Conservation (phyloP, 1,140 invertebrate species). For the Bombus consobrinus region DNA sequence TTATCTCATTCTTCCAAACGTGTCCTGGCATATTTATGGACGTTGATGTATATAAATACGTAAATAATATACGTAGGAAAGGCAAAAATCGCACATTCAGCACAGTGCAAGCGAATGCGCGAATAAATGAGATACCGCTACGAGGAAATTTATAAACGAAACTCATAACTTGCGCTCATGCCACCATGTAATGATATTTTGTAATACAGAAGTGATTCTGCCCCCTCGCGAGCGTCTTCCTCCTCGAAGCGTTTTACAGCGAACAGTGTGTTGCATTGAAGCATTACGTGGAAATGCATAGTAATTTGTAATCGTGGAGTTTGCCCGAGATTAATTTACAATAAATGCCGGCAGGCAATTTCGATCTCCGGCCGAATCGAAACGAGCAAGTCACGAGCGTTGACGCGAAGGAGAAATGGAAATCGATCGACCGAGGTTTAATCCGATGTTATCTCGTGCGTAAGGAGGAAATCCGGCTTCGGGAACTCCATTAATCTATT, state of each 20-base stretch:
- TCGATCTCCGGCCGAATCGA: not conserved
- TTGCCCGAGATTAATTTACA: constrained; percentile 18
- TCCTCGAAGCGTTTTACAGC: not conserved
- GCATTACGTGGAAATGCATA: not conserved
- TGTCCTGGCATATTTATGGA: not conserved
- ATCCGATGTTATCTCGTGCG: constrained; percentile 8
- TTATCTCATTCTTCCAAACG: not conserved
- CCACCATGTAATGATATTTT: not conserved
- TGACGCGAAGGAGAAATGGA: constrained; percentile 30
- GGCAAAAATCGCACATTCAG: not conserved
- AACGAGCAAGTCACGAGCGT: constrained; percentile 13
- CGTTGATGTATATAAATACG: not conserved
- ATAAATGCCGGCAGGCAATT: not conserved
- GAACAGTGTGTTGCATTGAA: not conserved
- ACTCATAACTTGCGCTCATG: not conserved
- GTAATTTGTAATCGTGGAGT: not conserved
- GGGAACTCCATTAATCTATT: constrained; percentile 12
- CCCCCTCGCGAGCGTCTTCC: not conserved
- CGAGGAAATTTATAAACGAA: not conserved
- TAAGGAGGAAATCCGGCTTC: constrained; percentile 36
- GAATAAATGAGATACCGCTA: not conserved
- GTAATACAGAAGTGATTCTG: not conserved
- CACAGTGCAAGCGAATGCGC: not conserved
- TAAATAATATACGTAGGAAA: not conserved
- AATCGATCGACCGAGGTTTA: constrained; percentile 33